Percentiles rank a stretch among this genome's conserved stretches.
phyloP scores from a whole-genome alignment of 2,113 vertebrate genomes.

The Spheniscus mendiculus region DNA sequence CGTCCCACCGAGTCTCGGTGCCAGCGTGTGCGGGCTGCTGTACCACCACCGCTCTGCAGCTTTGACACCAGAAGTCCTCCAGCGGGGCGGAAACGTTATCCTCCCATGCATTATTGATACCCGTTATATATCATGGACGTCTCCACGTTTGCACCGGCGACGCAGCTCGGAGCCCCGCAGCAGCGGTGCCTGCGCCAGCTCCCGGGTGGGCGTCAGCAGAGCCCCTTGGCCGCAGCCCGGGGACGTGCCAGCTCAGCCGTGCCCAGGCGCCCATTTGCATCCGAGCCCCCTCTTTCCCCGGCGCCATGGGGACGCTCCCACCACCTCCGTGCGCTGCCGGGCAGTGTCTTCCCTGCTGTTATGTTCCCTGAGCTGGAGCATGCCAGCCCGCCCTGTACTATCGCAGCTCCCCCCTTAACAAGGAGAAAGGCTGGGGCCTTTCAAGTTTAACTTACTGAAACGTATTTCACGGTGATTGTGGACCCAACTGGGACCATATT shows the following conservation, averaged over 20 bases:
- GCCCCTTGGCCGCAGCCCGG: accelerated
- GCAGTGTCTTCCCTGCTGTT: not conserved
- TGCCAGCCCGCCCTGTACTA: not conserved
- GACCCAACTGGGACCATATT: not conserved
- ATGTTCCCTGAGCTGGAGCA: not conserved
- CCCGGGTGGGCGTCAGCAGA: not conserved
- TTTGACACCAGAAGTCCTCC: not conserved
- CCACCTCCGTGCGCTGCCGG: accelerated
- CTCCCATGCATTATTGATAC: not conserved
- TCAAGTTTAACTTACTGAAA: not conserved
- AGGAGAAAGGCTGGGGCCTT: not conserved
- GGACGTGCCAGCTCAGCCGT: accelerated
- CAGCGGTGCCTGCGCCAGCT: accelerated
- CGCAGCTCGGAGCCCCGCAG: accelerated
- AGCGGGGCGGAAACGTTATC: not conserved
- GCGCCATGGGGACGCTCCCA: accelerated
- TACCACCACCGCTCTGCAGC: not conserved
- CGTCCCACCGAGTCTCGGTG: accelerated
- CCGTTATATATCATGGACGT: accelerated
- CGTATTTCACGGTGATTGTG: not conserved
- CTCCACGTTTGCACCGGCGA: accelerated
- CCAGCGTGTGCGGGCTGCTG: accelerated
- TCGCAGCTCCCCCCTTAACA: not conserved
- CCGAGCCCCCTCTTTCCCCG: accelerated
- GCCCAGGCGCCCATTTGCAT: not conserved